These are phyloP conservation scores for Drosophila fuyamai DNA, from an alignment of 1,140 invertebrate genomes.

Conservation along the genomic window DNA sequence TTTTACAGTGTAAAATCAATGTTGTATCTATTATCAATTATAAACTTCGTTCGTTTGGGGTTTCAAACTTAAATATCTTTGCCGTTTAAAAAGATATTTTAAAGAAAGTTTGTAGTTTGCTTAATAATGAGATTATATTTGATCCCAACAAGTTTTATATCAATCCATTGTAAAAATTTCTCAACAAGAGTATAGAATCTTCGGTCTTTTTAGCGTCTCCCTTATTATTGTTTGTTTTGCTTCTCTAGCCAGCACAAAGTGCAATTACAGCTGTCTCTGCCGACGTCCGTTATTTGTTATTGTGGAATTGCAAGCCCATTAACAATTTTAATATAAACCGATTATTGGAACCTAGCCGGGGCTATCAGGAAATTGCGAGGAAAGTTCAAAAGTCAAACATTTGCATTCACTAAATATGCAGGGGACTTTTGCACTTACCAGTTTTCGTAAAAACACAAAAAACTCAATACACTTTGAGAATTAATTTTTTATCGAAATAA, in stretches of 20 bases:
- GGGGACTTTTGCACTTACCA: conserved; percentile 20
- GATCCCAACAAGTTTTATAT: neutral
- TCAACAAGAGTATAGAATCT: neutral
- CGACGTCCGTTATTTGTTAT: conserved; percentile 32
- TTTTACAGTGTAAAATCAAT: too few relatives aligned
- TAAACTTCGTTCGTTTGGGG: too few relatives aligned
- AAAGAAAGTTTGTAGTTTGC: neutral
- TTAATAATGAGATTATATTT: neutral
- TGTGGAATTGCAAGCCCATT: conserved; percentile 66
- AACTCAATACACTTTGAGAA: conserved; percentile 3
- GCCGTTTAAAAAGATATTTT: neutral
- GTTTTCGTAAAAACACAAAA: conserved; percentile 9
- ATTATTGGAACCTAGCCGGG: conserved; percentile 46
- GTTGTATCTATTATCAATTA: too few relatives aligned
- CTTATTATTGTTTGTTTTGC: conserved; percentile 45
- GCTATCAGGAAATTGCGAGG: conserved; percentile 52
- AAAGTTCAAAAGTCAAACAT: conserved; percentile 58
- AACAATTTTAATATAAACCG: conserved; percentile 71
- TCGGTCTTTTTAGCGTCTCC: neutral
- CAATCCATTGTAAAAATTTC: neutral
- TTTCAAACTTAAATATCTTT: neutral
- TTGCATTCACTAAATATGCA: conserved; percentile 22
- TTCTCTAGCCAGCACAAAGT: conserved; percentile 57
- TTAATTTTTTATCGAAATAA: conserved; percentile 2
- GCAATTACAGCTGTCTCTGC: conserved; percentile 39